Base-by-base conservation (phyloP, 2,888 invertebrate species). In the Herminia tarsipennalis region DNA sequence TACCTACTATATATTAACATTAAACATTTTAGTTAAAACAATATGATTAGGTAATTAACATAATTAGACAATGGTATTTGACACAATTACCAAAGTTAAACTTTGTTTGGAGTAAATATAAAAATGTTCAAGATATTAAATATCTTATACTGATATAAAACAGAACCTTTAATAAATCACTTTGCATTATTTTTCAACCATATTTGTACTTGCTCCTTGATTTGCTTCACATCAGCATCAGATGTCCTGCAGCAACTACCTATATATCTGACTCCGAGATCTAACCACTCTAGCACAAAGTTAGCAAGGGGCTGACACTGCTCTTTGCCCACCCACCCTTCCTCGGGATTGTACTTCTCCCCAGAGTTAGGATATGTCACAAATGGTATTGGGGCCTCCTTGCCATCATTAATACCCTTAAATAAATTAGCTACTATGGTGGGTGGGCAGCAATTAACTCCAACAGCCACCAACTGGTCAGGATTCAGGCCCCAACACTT, bases 281-380 rank as follows among this genome's bases (percentile, higher is more conserved):
- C 92, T 14, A 96, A 76, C 98, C 98, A 98, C 49, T 94, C 93
- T 0, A 93, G 87, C 0, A 97, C 93, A 78, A 94, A 96, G 2
- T 88, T 92, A 30, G 94, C 93, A 0, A 97, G 86, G 1, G 94
- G 92, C 36, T 93, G 92, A 74, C 93, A 93, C 57, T 93, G 93
- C 32, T 94, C 94, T 36, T 92, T 85, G 32, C 94, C 94, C 21
- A 93, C 89, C 95, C 95, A 95, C 86, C 94, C 94, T 36, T 83
- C 77, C 27, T 92, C 85, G 9, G 93, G 84, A 44, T 85, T 92
- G 85, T 95, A 97, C 55, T 91, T 93, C 76, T 97, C 96, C 2
- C 98, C 98, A 69, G 97, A 97, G 75, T 98, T 98, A 0, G 98
- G 98, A 81, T 98, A 98, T 9, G 95, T 96, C 8, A 98, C 93